Conservation (phyloP, 2,113 vertebrate genomes). For the Melanocharis versteri region DNA sequence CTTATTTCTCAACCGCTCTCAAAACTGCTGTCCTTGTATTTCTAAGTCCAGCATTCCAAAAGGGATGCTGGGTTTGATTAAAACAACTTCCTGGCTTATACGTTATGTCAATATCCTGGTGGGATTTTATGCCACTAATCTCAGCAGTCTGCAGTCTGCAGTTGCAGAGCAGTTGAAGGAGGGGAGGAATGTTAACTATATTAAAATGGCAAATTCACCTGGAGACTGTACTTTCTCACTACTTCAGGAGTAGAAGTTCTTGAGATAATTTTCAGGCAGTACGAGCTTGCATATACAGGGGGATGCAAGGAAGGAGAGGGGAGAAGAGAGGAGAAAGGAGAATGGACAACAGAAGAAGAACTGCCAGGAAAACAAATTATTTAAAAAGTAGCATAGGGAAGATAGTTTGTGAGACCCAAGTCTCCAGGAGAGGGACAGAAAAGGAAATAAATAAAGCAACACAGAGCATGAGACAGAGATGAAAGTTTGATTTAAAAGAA, state of each 20-base stretch:
- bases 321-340: neutral
- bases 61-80: constrained; percentile 59
- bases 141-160: constrained; percentile 28
- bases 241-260: neutral
- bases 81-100: constrained; percentile 51
- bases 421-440: neutral
- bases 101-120: constrained; percentile 53
- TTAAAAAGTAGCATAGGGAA: neutral
- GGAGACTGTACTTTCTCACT: neutral
- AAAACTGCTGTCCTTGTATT: constrained; percentile 55
- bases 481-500: neutral
- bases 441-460: neutral
- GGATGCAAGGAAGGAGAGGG: neutral
- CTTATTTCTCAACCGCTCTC: constrained; percentile 29
- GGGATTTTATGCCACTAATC: constrained; percentile 53
- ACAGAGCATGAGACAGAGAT: neutral
- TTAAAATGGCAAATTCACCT: constrained; percentile 44
- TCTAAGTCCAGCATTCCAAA: constrained; percentile 38
- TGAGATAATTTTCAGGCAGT: neutral
- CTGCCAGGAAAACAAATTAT: neutral
- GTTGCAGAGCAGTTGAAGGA: neutral
- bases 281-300: neutral
- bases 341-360: neutral
- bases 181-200: neutral
- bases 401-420: neutral